These are phyloP conservation scores for Eueremaeus valkanovi DNA, from an alignment of 2,888 invertebrate species.

Conservation along the genomic window DNA sequence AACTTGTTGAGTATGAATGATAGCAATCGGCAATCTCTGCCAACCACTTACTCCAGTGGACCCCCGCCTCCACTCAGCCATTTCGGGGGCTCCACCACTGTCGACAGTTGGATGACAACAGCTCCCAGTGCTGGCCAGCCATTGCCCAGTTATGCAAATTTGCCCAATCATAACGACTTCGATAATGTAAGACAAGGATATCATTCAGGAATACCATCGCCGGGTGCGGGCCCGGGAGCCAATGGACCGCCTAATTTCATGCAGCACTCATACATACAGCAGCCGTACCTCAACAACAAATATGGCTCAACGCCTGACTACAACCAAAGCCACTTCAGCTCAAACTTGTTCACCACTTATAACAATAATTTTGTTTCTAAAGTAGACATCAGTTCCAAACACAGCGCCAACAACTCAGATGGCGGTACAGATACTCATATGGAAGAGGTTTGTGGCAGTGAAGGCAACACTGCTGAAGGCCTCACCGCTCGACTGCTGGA, in stretches of 20 bases:
- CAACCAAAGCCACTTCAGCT: constrained; percentile 7
- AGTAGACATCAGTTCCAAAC: constrained; percentile 28
- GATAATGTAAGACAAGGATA: constrained; percentile 7
- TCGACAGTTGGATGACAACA: constrained; percentile 25
- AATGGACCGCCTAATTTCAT: constrained; percentile 4
- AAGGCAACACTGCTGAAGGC: constrained; percentile 44
- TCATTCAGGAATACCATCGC: not conserved
- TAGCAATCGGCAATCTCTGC: constrained; percentile 19
- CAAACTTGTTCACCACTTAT: constrained; percentile 6
- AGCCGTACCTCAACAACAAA: constrained; percentile 31
- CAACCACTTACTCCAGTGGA: constrained; percentile 23
- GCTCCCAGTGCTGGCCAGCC: constrained; percentile 18
- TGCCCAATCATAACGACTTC: not conserved
- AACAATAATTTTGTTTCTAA: constrained; percentile 19
- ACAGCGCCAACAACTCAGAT: not conserved
- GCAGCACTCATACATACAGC: constrained; percentile 32
- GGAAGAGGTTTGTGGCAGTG: constrained; percentile 29
- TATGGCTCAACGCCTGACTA: constrained; percentile 21
- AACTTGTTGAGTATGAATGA: not conserved
- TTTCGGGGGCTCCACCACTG: constrained; percentile 2
- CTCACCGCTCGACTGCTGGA: constrained; percentile 45
- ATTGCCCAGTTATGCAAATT: constrained; percentile 17
- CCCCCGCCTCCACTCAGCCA: constrained; percentile 12
- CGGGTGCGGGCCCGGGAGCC: not conserved
- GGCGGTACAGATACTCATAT: constrained; percentile 1